Percentiles rank a stretch among this genome's conserved stretches.
These are phyloP conservation scores for Aspidiotus destructor DNA, from an alignment of 2,888 invertebrate genomes.

Conservation along the genomic window DNA sequence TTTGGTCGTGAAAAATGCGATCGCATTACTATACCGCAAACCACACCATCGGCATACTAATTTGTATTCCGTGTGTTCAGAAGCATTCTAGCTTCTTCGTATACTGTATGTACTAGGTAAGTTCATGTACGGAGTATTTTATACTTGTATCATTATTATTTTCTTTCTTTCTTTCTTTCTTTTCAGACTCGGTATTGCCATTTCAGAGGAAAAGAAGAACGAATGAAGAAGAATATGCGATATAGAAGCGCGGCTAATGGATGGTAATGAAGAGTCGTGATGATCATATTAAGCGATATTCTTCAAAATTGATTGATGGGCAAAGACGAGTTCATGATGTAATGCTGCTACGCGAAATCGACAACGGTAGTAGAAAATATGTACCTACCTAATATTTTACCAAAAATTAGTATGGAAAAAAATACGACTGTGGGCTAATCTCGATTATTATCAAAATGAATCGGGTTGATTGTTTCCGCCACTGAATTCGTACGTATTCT, in stretches of 20 bases:
- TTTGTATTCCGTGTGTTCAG: constrained; percentile 4
- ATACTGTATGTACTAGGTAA: too few species aligned
- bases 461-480: too few species aligned
- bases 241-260: background rate
- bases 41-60: background rate
- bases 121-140: background rate
- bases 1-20: background rate
- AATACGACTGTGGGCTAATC: too few species aligned
- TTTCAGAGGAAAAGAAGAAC: background rate
- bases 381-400: too few species aligned
- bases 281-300: background rate
- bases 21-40: background rate
- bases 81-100: background rate
- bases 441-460: too few species aligned
- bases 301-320: constrained; percentile 4
- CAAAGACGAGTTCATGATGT: background rate
- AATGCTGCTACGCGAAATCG: too few species aligned
- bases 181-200: background rate
- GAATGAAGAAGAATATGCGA: background rate
- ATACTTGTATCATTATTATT: background rate
- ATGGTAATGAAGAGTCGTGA: constrained; percentile 2
- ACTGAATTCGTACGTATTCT: too few species aligned
- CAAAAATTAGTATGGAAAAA: too few species aligned
- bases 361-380: too few species aligned
- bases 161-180: too few species aligned